Evolutionary conservation across 2,888 invertebrate species (phyloP).

Genomic region (Erebia aethiops): DNA sequence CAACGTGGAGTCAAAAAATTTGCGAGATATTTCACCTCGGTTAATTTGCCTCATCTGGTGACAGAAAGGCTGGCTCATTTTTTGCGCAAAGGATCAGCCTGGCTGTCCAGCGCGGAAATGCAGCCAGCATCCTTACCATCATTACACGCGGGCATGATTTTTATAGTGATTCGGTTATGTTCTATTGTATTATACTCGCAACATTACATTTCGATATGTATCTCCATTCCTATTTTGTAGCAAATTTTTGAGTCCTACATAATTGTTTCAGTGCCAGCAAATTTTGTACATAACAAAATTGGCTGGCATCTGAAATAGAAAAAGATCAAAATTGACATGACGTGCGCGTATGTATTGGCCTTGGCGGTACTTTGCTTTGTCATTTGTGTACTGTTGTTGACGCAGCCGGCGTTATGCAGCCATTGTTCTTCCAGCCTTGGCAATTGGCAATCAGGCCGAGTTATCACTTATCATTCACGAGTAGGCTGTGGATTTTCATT

Average conservation of each 20-base stretch:
- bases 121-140: too few species aligned
- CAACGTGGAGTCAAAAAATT: too few species aligned
- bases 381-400: constrained; percentile 33
- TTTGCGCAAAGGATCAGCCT: too few species aligned
- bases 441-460: constrained; percentile 28
- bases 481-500: neutral
- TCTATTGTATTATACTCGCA: too few species aligned
- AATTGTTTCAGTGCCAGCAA: neutral
- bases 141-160: too few species aligned
- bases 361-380: constrained; percentile 28
- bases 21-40: too few species aligned
- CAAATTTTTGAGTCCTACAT: neutral
- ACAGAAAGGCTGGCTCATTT: too few species aligned
- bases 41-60: too few species aligned
- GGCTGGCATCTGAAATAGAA: neutral
- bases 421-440: constrained; percentile 53
- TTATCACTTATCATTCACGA: constrained; percentile 3
- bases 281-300: neutral
- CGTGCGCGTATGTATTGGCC: constrained; percentile 25
- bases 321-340: constrained; percentile 8
- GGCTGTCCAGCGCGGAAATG: too few species aligned
- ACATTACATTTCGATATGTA: too few species aligned
- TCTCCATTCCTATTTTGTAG: too few species aligned
- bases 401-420: constrained; percentile 31
- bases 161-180: too few species aligned